These are phyloP conservation scores for Athene noctua DNA, from an alignment of 2,113 vertebrate genomes.

Conservation along the genomic window DNA sequence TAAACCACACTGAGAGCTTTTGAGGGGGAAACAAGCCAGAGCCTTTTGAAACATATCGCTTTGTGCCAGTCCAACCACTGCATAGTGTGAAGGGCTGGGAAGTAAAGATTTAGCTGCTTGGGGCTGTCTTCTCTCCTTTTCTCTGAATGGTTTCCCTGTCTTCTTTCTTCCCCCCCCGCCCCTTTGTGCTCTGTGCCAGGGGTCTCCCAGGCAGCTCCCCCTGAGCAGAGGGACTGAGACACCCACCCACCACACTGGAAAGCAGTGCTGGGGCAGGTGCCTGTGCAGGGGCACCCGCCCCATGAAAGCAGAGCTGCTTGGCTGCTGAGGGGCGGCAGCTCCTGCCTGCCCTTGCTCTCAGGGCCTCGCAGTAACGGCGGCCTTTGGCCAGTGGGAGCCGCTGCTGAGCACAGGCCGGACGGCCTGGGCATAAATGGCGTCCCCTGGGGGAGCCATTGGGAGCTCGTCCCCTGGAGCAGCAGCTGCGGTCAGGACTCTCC, in stretches of 20 bases:
- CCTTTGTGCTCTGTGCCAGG: fast-evolving
- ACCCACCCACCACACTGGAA: fast-evolving
- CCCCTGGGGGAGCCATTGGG: too few species aligned
- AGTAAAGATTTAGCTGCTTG: background rate
- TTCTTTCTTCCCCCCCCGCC: too few species aligned
- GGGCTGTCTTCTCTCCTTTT: background rate
- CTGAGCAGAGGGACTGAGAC: background rate
- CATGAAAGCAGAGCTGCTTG: too few species aligned
- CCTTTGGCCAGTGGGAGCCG: too few species aligned
- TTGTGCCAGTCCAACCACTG: background rate
- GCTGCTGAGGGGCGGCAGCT: too few species aligned
- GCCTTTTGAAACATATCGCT: background rate
- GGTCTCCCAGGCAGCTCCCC: background rate
- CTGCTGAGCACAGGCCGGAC: too few species aligned
- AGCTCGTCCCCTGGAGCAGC: too few species aligned
- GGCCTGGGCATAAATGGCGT: too few species aligned
- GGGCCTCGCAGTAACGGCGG: too few species aligned
- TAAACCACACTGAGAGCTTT: background rate
- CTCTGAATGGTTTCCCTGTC: background rate
- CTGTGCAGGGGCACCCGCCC: background rate
- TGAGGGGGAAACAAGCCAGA: background rate
- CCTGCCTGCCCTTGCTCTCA: too few species aligned
- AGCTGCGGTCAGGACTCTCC: too few species aligned
- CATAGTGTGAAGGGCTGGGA: background rate
- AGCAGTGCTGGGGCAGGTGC: background rate